Conservation (phyloP, 1,140 invertebrate genomes). For the Drosophila nebulosa region DNA sequence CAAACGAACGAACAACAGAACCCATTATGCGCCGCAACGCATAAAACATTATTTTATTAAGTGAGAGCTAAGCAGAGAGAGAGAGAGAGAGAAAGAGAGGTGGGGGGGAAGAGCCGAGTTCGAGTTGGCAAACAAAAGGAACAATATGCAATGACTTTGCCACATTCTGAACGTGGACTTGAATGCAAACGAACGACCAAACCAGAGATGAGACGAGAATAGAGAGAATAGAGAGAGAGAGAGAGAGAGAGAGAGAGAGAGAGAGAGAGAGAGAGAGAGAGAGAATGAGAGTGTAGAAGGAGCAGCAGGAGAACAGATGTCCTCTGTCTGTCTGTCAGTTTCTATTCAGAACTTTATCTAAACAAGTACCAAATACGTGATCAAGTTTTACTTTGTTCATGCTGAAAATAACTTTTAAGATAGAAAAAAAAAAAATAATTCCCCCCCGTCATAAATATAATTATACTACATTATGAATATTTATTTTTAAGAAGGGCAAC, state of each 20-base stretch:
- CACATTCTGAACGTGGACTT: not conserved
- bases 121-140: constrained; percentile 1
- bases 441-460: too few species aligned
- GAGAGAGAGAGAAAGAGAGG: not conserved
- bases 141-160: constrained; percentile 45
- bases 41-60: constrained; percentile 74
- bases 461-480: not conserved
- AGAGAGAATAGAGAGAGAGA: not conserved
- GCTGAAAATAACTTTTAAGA: too few species aligned
- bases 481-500: not conserved
- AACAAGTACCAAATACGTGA: too few species aligned
- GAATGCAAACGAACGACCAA: not conserved
- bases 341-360: too few species aligned
- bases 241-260: not conserved
- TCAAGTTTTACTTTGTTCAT: too few species aligned
- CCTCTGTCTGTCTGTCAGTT: too few species aligned
- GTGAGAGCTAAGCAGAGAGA: constrained; percentile 31
- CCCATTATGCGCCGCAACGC: constrained; percentile 61
- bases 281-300: too few species aligned
- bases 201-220: not conserved
- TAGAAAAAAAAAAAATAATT: too few species aligned
- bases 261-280: too few species aligned
- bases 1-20: constrained; percentile 10
- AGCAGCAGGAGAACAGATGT: too few species aligned
- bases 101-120: too few species aligned